Base-by-base conservation (phyloP, 1,140 invertebrate genomes). In the Sitophilus oryzae region DNA sequence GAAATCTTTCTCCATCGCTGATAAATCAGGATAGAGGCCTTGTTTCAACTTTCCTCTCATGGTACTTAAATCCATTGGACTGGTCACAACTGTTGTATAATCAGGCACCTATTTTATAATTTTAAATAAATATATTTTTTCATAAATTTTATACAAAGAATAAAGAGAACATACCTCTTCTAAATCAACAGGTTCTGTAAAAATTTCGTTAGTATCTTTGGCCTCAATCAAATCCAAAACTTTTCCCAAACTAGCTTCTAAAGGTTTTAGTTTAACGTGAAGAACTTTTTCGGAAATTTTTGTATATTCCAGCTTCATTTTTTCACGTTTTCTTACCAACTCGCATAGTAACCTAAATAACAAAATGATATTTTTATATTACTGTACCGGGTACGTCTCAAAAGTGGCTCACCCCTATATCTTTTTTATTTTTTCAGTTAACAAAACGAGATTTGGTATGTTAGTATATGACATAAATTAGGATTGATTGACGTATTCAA, bases 41-140 rank as follows among this genome's bases (percentile, higher is more conserved):
- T 78, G 73, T 43, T 89, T 82, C 10, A 94, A 75, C 75, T 93
- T 94, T 40, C 76, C 65, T 49, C 79, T 65, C 89, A 98, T 98
- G 0, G 93, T 97, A 38, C 89, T 88, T 34, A 98, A 79, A 73
- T 98, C 95, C 93, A 98, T 98, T 0, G 96, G 95, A 59, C 91
- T 77, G 50, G 91, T 86, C 0, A 98, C 93, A 47, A 96, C 88
- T 11, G 91, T 85, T 41, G 86, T 80, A 74, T 97, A 98, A 73
- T 96, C 93, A 38, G 91, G 89, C 34, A 96, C 86, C 81, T 84
- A 65, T 35, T 59, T 55, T 58, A 52, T 55, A 54, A 52, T 6
- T 6, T 30, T 30, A 30, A 30, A 30, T 6, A 30, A 30, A 30
- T 2, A 9, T 41, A 41, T 41, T 41, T 41, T 42, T 42, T 42